These are phyloP conservation scores for Nerophis lumbriciformis DNA, from an alignment of 2,113 vertebrate genomes.

Conservation along the genomic window DNA sequence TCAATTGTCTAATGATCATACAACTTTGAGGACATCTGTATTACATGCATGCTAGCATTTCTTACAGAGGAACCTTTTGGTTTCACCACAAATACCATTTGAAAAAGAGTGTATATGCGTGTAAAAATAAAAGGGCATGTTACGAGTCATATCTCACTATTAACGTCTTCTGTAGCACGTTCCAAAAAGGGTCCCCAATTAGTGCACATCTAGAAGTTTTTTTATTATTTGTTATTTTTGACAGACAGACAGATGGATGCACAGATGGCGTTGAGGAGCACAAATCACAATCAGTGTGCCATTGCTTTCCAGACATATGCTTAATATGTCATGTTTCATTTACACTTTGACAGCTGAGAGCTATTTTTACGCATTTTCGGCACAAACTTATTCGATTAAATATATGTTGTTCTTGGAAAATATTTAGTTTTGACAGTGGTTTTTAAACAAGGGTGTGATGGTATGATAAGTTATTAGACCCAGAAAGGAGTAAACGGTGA, in stretches of 20 bases:
- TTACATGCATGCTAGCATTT: no score
- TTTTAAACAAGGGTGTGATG: no score
- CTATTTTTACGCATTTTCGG: slow-evolving; percentile 41
- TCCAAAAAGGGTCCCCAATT: slow-evolving; percentile 38
- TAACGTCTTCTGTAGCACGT: slow-evolving; percentile 18
- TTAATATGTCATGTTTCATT: slow-evolving; percentile 55
- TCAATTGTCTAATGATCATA: no score
- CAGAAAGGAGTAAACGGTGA: no score
- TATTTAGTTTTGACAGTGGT: no score
- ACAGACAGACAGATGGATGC: slow-evolving; percentile 52
- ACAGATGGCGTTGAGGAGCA: slow-evolving; percentile 60
- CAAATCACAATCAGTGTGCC: slow-evolving; percentile 50
- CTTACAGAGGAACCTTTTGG: no score
- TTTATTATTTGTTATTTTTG: neutral
- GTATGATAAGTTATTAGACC: no score
- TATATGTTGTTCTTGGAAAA: neutral
- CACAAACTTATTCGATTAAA: slow-evolving; percentile 20
- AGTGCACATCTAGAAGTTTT: slow-evolving; percentile 28
- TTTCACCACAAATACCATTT: no score
- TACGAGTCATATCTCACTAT: slow-evolving; percentile 2
- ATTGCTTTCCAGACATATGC: slow-evolving; percentile 57
- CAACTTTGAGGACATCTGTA: no score
- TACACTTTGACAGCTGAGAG: slow-evolving; percentile 40
- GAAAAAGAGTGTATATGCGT: no score
- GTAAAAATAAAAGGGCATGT: no score